A percentile compares a stretch with the other conserved stretches of the same genome.
Evolutionary conservation across 2,113 vertebrate species (phyloP).

Genomic region (Elephantulus edwardii): DNA sequence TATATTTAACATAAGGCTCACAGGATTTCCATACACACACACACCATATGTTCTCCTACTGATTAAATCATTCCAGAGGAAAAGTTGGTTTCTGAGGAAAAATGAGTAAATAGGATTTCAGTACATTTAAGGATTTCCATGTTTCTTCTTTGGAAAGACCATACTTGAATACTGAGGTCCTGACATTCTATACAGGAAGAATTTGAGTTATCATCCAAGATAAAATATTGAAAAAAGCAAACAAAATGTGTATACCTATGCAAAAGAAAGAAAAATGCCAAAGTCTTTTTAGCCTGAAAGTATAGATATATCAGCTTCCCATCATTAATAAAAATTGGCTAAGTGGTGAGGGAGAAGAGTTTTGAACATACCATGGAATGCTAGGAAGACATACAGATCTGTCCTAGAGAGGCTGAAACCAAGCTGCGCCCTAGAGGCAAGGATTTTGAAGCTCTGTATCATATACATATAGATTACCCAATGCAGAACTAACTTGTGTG

Average conservation of each 20-base stretch:
- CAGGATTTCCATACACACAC: neutral
- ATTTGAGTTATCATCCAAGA: neutral
- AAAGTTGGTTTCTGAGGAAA: constrained; percentile 13
- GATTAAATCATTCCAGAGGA: neutral
- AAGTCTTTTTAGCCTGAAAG: neutral
- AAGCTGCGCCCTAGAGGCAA: too few species aligned
- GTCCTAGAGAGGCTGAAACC: too few species aligned
- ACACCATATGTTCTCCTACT: neutral
- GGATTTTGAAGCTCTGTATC: too few species aligned
- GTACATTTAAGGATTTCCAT: neutral
- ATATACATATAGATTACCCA: too few species aligned
- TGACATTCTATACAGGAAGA: neutral
- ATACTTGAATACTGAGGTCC: neutral
- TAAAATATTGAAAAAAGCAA: too few species aligned
- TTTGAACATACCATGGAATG: too few species aligned
- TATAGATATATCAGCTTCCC: too few species aligned
- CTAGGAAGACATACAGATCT: too few species aligned
- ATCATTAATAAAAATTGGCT: too few species aligned
- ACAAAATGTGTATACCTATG: too few species aligned
- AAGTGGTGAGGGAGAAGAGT: too few species aligned
- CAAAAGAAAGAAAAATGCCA: constrained; percentile 10
- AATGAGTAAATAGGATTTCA: neutral
- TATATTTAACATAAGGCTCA: neutral
- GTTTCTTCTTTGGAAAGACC: constrained; percentile 4
- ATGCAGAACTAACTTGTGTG: too few species aligned